phyloP scores from a whole-genome alignment of 2,797 vertebrate genomes.

The Macropus fuliginosus region DNA sequence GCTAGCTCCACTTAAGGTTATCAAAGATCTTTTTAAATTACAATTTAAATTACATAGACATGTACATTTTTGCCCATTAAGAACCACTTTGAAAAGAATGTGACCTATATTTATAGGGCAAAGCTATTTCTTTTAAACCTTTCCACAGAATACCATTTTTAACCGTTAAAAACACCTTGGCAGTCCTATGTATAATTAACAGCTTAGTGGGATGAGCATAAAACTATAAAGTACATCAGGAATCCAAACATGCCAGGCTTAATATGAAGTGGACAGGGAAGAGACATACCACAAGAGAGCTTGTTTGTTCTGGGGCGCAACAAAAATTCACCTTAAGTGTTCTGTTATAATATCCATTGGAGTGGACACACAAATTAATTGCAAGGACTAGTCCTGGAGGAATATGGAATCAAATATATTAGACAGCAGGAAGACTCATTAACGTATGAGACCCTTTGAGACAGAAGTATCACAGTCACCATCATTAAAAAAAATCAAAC shows the following conservation, averaged over 20 bases:
- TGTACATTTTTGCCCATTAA: slow-evolving; percentile 72
- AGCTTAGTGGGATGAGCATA: slow-evolving; percentile 47
- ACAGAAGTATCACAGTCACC: neutral
- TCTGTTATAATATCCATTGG: neutral
- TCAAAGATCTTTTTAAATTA: slow-evolving; percentile 69
- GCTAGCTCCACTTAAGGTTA: slow-evolving; percentile 59
- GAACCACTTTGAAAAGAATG: slow-evolving; percentile 73
- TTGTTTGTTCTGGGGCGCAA: neutral
- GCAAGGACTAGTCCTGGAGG: neutral
- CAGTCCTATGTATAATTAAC: slow-evolving; percentile 58
- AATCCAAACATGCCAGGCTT: slow-evolving; percentile 29
- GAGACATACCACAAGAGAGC: neutral
- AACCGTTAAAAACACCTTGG: slow-evolving; percentile 49
- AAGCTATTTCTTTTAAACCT: slow-evolving; percentile 29
- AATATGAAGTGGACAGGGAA: neutral
- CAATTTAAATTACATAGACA: slow-evolving; percentile 70
- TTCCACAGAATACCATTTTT: slow-evolving; percentile 52
- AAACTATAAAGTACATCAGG: slow-evolving; percentile 51
- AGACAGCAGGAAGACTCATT: neutral
- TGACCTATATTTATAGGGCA: slow-evolving; percentile 59
- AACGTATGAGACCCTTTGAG: neutral
- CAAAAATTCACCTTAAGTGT: neutral
- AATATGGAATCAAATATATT: neutral
- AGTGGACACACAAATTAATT: slow-evolving; percentile 32
- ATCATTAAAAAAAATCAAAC: slow-evolving; percentile 14